Evolutionary conservation across 2,888 invertebrate species (phyloP).

Genomic region (Hirudinaria manillensis): DNA sequence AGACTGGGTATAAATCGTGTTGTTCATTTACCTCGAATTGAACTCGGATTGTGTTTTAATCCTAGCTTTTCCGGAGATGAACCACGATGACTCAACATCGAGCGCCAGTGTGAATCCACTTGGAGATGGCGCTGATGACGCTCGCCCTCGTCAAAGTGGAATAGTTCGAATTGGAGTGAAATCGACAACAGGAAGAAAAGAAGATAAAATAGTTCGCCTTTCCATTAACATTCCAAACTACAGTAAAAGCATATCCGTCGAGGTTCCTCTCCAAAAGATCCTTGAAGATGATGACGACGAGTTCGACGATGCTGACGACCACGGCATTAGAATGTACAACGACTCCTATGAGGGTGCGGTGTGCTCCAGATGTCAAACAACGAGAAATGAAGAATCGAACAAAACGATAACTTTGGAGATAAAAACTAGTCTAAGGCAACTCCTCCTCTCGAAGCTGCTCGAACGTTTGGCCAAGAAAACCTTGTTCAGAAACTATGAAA

Average conservation of each 20-base stretch:
- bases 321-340: background rate
- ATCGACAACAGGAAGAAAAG: slow-evolving; percentile 1
- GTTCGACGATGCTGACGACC: slow-evolving; percentile 10
- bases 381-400: background rate
- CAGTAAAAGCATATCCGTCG: background rate
- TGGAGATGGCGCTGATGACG: background rate
- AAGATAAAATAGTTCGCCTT: slow-evolving; percentile 21
- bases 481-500: slow-evolving; percentile 8
- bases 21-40: no score
- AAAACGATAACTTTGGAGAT: slow-evolving; percentile 12
- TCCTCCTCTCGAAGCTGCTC: slow-evolving; percentile 24
- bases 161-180: slow-evolving; percentile 4
- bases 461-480: slow-evolving; percentile 17
- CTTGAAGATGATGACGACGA: slow-evolving; percentile 26
- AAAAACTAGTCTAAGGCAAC: slow-evolving; percentile 17
- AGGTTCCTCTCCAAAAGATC: slow-evolving; percentile 22
- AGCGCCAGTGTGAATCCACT: no score
- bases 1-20: no score
- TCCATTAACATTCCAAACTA: slow-evolving; percentile 28
- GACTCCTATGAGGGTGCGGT: background rate
- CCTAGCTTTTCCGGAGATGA: no score
- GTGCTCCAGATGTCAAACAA: background rate
- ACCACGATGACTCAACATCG: no score
- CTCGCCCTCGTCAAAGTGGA: background rate
- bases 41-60: no score